phyloP scores from a whole-genome alignment of 2,888 invertebrate species.

The Parthenolecanium corni region DNA sequence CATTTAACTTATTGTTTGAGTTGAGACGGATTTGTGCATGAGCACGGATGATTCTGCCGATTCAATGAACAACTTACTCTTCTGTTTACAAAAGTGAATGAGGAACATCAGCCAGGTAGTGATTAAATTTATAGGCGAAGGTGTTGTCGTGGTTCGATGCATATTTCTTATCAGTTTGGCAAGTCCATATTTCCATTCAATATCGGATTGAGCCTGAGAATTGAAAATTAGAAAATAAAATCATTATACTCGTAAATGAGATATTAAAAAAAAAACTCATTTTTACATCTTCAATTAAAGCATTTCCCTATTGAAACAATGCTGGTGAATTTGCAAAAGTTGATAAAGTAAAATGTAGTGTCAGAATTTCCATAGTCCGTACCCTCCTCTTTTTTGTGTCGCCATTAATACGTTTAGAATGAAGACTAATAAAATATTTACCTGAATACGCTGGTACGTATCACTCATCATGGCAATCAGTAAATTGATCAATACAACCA shows the following conservation, averaged over 20 bases:
- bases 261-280: too few species aligned
- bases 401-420: too few species aligned
- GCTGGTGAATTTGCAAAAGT: too few species aligned
- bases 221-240: not conserved
- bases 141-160: constrained; percentile 95
- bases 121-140: constrained; percentile 92
- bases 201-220: constrained; percentile 92
- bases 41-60: too few species aligned
- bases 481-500: constrained; percentile 96
- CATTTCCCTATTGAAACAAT: too few species aligned
- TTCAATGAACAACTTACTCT: constrained; percentile 38
- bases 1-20: too few species aligned
- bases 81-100: constrained; percentile 58
- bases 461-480: constrained; percentile 99
- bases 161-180: constrained; percentile 97
- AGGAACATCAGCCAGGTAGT: constrained; percentile 87
- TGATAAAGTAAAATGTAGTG: too few species aligned
- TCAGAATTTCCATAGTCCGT: too few species aligned
- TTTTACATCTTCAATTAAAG: too few species aligned
- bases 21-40: too few species aligned
- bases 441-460: constrained; percentile 98
- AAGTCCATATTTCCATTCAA: constrained; percentile 99
- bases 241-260: not conserved
- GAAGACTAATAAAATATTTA: too few species aligned
- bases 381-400: too few species aligned